Evolutionary conservation across 2,888 invertebrate genomes (phyloP), one percentile per base, ranked within the genome.

Genomic region (Thecophora atra): DNA sequence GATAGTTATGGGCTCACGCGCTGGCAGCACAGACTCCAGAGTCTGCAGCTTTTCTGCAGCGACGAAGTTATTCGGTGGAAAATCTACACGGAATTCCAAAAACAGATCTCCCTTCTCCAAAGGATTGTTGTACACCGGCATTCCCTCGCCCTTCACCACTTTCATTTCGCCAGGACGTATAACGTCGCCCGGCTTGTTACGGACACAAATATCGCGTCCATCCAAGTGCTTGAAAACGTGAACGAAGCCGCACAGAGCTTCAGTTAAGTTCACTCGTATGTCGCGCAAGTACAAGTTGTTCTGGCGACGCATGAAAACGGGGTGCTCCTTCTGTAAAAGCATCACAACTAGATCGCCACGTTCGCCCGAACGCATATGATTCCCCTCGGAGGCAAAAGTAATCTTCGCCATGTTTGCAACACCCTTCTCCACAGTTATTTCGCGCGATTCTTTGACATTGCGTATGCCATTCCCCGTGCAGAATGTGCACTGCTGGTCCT

Each of bases 291-390:
- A 87, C 68, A 94, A 88, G 84, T 94, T 93, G 83, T 93, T 90
- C 68, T 92, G 92, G 73, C 90, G 90, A 76, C 98, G 89, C 81
- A 92, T 90, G 87, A 96, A 98, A 56, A 89, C 82, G 6, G 92
- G 90, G 87, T 98, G 96, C 11, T 91, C 89, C 82, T 93, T 92
- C 84, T 93, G 92, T 82, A 94, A 92, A 73, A 98, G 87, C 56
- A 97, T 90, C 81, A 97, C 94, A 70, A 97, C 91, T 44, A 98
- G 93, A 88, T 98, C 96, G 13, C 97, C 97, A 19, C 95, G 91
- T 80, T 94, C 93, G 47, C 93, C 90, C 75, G 92, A 94, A 70
- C 95, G 94, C 88, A 93, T 90, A 81, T 97, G 97, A 85, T 98
- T 95, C 44, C 97, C 97, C 87, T 97, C 96, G 51, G 94, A 94